Conservation (phyloP, 2,888 invertebrate genomes). For the Synanthedon vespiformis region DNA sequence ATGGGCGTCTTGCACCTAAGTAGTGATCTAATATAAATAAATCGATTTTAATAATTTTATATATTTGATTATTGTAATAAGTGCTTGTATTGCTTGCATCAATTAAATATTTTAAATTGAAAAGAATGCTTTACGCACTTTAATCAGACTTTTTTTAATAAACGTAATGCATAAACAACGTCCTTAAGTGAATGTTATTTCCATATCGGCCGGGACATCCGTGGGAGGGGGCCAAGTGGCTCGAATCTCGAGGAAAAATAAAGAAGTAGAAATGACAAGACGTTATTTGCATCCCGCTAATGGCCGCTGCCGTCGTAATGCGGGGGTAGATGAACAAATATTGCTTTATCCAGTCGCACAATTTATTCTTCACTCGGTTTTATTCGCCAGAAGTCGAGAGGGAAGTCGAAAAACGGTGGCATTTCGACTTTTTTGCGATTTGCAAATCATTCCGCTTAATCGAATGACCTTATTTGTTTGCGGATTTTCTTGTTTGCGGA, state of each 20-base stretch:
- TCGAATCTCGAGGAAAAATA: conserved; percentile 52
- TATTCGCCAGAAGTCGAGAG: conserved; percentile 56
- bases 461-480: conserved; percentile 58
- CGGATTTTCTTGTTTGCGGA: conserved; percentile 31
- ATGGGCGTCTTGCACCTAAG: too few species aligned
- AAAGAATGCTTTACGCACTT: not conserved
- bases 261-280: conserved; percentile 69
- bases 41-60: too few species aligned
- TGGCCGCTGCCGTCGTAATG: conserved; percentile 61
- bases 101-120: not conserved
- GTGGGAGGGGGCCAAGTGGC: conserved; percentile 36
- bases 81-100: too few species aligned
- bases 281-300: conserved; percentile 70
- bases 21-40: too few species aligned
- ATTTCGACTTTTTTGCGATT: conserved; percentile 62
- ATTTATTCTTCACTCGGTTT: conserved; percentile 64
- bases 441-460: conserved; percentile 65
- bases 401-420: conserved; percentile 52
- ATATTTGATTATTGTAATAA: too few species aligned
- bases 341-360: conserved; percentile 67
- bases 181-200: conserved; percentile 22
- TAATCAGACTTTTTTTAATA: not conserved
- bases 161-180: not conserved
- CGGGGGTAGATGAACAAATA: conserved; percentile 69
- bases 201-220: conserved; percentile 25